Percentiles rank a stretch among this genome's conserved stretches.
phyloP scores from a whole-genome alignment of 1,140 invertebrate species.

The Phthorimaea operculella region DNA sequence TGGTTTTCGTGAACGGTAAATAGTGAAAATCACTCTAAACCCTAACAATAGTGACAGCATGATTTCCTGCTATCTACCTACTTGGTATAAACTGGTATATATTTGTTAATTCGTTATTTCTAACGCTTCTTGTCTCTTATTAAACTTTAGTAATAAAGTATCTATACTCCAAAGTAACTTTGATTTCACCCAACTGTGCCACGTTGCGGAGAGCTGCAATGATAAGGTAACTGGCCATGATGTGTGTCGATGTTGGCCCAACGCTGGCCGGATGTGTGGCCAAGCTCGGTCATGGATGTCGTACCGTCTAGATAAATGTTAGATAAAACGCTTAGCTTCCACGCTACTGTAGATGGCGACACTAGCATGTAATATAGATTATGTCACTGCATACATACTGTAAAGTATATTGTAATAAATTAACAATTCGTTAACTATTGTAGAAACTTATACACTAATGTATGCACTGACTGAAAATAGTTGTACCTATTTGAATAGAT shows the following conservation, averaged over 20 bases:
- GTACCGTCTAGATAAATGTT: constrained; percentile 51
- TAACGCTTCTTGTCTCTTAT: constrained; percentile 56
- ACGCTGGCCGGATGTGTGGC: constrained; percentile 30
- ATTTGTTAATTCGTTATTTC: constrained; percentile 38
- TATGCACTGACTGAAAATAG: constrained; percentile 5
- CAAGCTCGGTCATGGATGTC: constrained; percentile 39
- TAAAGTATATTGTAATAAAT: not conserved
- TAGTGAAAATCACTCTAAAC: constrained; percentile 22
- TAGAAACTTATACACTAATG: not conserved
- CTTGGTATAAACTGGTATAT: constrained; percentile 36
- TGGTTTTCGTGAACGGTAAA: constrained; percentile 37
- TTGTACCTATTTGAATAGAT: not conserved
- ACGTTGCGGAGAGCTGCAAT: constrained; percentile 52
- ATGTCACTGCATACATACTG: constrained; percentile 8
- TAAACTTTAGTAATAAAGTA: constrained; percentile 65
- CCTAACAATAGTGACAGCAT: constrained; percentile 38
- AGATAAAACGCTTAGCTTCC: constrained; percentile 35
- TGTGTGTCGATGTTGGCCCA: constrained; percentile 40
- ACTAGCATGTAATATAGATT: constrained; percentile 9
- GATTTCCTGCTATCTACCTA: constrained; percentile 29
- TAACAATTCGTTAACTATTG: not conserved
- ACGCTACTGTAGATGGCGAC: constrained; percentile 17
- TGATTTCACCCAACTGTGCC: constrained; percentile 57
- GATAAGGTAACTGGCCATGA: constrained; percentile 54
- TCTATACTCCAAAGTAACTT: constrained; percentile 66